Evolutionary conservation across 35 echinoderm and acorn worm species (phyloP), one percentile per base, ranked within the genome.

Genomic region (Heliocidaris tuberculata): DNA sequence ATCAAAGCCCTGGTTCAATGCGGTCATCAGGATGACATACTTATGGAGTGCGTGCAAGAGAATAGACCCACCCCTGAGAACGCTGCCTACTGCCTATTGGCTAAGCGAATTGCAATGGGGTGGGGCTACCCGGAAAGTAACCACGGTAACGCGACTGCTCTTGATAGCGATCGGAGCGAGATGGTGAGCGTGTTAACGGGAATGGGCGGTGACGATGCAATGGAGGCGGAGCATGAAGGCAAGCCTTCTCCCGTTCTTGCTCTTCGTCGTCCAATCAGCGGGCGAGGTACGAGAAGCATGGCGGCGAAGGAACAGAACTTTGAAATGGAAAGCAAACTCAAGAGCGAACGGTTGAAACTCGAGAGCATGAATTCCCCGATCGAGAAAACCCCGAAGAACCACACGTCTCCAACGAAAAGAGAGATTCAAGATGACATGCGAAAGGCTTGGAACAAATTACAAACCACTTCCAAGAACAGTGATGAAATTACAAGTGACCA

Each of bases 71-170:
- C 96, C 17, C 48, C 96, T 7, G 96, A 96, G 32, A 97, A 96
- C 85, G 98, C 98, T 32, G 60, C 86, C 70, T 99, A 99, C 70
- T 95, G 97, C 86, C 91, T 99, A 30, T 50, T 99, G 86, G 60
- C 96, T 9, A 99, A 91, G 48, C 94, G 98, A 60, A 31, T 99
- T 24, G 93, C 90, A 24, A 95, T 95, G 49, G 98, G 98, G 17
- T 99, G 95, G 93, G 98, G 98, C 48, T 97, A 94, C 93, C 98
- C 98, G 17, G 98, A 99, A 13, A 90, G 95, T 30, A 59, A 59
- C 50, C 17, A 93, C 56, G 90, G 90, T n/a, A 92, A 92, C 32
- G 47, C n/a, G 24, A 32, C 32, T 27, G 48, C 11, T 1, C n/a
- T 93, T 13, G 91, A 59, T 12, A 59, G 48, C 31, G 91, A 93